These are phyloP conservation scores for Medauroidea extradentata DNA, from an alignment of 1,140 invertebrate species.

Conservation along the genomic window DNA sequence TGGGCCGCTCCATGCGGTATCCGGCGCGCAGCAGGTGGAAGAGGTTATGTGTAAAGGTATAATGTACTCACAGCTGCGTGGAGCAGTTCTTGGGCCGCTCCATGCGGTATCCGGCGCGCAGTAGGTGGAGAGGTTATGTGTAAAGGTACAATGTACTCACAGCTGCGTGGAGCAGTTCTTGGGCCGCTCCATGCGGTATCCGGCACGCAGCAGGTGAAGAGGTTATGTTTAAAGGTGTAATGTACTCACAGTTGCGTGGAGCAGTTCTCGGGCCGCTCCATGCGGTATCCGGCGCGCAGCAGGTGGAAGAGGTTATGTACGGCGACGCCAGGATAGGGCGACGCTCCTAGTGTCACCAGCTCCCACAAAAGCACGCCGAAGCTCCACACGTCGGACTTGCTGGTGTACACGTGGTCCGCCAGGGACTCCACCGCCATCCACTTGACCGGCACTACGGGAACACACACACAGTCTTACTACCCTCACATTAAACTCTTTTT, in stretches of 20 bases:
- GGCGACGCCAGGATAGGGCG: slow-evolving; percentile 73
- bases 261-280: slow-evolving; percentile 79
- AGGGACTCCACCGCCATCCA: slow-evolving; percentile 87
- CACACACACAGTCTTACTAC: no score
- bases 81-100: no score
- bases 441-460: slow-evolving; percentile 65
- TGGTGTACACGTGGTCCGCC: slow-evolving; percentile 82
- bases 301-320: slow-evolving; percentile 73
- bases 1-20: no score
- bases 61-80: no score
- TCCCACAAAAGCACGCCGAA: slow-evolving; percentile 89
- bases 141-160: no score
- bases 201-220: slow-evolving; percentile 70
- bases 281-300: slow-evolving; percentile 71
- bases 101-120: no score
- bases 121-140: no score
- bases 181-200: slow-evolving; percentile 79
- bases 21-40: no score
- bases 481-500: no score
- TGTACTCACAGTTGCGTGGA: slow-evolving; percentile 69
- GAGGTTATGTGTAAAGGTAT: no score
- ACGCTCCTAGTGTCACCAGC: slow-evolving; percentile 75
- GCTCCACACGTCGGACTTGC: slow-evolving; percentile 88
- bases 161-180: slow-evolving; percentile 75
- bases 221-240: no score